Evolutionary conservation across 2,888 invertebrate genomes (phyloP).

Genomic region (Netelia inedita): DNA sequence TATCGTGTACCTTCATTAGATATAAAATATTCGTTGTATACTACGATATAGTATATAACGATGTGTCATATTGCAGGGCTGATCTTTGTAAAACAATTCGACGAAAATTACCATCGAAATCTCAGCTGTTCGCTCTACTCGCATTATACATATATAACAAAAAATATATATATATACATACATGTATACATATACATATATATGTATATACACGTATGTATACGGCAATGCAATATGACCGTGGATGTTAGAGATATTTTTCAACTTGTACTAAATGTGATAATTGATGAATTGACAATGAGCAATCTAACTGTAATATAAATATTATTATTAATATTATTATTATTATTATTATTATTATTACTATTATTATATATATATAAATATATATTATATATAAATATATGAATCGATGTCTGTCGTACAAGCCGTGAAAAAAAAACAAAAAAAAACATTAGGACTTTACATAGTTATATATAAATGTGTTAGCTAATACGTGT

Average conservation of each 20-base stretch:
- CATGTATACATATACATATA: not conserved
- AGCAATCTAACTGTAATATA: constrained; percentile 85
- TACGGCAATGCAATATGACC: constrained; percentile 81
- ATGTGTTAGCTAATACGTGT: constrained; percentile 64
- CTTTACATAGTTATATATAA: constrained; percentile 63
- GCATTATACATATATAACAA: not conserved
- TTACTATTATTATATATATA: constrained; percentile 70
- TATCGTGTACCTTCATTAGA: constrained; percentile 77
- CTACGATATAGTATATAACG: constrained; percentile 62
- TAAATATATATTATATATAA: constrained; percentile 76
- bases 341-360: constrained; percentile 71
- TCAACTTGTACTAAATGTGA: constrained; percentile 85
- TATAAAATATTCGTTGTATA: constrained; percentile 18
- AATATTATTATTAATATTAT: constrained; percentile 73
- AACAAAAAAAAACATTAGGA: constrained; percentile 43
- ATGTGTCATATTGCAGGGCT: constrained; percentile 65
- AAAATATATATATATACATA: constrained; percentile 1
- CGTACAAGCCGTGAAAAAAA: constrained; percentile 80
- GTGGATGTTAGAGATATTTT: constrained; percentile 85
- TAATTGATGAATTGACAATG: constrained; percentile 85
- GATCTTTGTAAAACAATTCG: constrained; percentile 45
- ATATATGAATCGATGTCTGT: constrained; percentile 80
- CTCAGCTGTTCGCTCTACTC: not conserved
- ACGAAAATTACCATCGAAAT: constrained; percentile 49
- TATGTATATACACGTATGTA: constrained; percentile 32